phyloP scores from a whole-genome alignment of 2,888 invertebrate genomes.

The Agapostemon virescens region DNA sequence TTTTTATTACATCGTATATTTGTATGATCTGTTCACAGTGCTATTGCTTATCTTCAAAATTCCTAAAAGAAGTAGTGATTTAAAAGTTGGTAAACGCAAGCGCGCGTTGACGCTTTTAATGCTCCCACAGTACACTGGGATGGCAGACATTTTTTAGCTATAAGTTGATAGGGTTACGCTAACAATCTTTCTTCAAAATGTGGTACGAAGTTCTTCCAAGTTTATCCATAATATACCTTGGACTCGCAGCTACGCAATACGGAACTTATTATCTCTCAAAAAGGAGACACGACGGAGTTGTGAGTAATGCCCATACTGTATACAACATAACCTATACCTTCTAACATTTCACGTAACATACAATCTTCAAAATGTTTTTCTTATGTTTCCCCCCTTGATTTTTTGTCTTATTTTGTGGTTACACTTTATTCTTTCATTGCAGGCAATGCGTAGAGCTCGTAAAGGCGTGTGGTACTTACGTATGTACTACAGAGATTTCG shows the following conservation, averaged over 20 bases:
- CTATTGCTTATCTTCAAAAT: neutral
- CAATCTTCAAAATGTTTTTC: neutral
- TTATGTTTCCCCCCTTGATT: neutral
- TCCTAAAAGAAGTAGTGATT: neutral
- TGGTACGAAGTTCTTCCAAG: constrained; percentile 72
- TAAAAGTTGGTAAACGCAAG: neutral
- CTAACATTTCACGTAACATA: neutral
- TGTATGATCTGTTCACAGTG: neutral
- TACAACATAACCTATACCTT: constrained; percentile 47
- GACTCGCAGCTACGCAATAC: constrained; percentile 28
- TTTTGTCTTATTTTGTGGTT: neutral
- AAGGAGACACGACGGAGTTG: constrained; percentile 10
- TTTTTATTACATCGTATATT: neutral
- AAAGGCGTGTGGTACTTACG: no score
- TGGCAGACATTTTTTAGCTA: neutral
- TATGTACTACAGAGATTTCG: no score
- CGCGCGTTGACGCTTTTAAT: neutral
- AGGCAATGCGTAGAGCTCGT: constrained; percentile 50
- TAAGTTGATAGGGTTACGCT: neutral
- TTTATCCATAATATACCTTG: constrained; percentile 50
- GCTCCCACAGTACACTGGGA: neutral
- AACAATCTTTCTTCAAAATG: constrained; percentile 60
- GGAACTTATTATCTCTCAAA: neutral
- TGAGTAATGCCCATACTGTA: constrained; percentile 40
- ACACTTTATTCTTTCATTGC: constrained; percentile 18